These are phyloP conservation scores for Synanthedon formicaeformis DNA, from an alignment of 2,888 invertebrate species.

Conservation along the genomic window DNA sequence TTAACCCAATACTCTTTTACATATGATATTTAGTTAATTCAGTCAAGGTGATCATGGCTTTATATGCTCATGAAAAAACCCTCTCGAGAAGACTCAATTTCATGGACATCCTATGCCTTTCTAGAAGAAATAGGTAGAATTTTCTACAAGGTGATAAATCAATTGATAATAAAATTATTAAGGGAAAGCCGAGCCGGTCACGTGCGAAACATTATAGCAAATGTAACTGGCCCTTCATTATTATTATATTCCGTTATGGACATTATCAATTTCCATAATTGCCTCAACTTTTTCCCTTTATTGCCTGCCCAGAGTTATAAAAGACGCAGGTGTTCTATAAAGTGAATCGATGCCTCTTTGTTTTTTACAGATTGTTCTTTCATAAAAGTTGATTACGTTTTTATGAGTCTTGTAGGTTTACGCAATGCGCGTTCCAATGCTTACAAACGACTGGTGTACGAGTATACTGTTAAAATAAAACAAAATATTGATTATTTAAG, in stretches of 20 bases:
- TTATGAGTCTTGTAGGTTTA: no score
- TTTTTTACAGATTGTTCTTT: constrained; percentile 3
- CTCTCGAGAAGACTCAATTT: no score
- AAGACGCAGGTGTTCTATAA: constrained; percentile 8
- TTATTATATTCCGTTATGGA: constrained; percentile 9
- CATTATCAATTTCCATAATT: constrained; percentile 15
- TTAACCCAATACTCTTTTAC: no score
- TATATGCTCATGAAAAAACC: no score
- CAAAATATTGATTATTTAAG: no score
- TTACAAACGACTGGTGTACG: no score
- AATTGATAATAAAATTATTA: constrained; percentile 13
- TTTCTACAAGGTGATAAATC: constrained; percentile 1
- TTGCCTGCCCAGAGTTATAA: constrained; percentile 6
- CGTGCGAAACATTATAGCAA: constrained; percentile 15
- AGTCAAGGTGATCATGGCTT: no score
- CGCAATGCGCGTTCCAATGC: no score
- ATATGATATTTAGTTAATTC: no score
- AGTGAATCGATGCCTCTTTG: constrained; percentile 5
- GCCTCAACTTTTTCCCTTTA: constrained; percentile 10
- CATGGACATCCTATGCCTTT: no score
- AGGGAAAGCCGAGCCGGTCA: constrained; percentile 9
- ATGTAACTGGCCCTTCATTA: constrained; percentile 8
- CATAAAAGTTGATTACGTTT: neutral
- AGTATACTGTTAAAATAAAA: no score
- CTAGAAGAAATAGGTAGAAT: no score